Base-by-base conservation (phyloP, 2,113 vertebrate genomes). In the Mus musculus region DNA sequence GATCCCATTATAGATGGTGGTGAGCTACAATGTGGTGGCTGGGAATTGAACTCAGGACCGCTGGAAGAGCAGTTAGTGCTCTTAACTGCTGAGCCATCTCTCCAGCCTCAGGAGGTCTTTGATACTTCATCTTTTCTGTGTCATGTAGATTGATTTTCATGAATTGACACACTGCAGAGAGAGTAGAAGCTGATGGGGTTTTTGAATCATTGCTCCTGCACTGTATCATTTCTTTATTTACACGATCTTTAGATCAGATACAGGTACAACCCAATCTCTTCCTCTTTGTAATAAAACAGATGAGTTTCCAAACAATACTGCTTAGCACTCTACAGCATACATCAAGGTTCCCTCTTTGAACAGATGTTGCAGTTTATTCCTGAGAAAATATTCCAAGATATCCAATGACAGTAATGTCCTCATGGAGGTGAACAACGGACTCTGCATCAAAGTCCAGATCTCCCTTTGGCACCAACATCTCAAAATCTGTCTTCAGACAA, bases 281-380 rank as follows among this genome's bases (percentile, higher is more conserved):
- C 39, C 42, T 93, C 42, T 46, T 93, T 89, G 4, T 85, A 85
- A 73, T 71, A 82, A 96, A 89, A 36, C 22, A 65, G 69, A 73
- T 61, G 56, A 82, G 8, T 42, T 78, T 93, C 61, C 26, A 89
- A n/a, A 73, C 39, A 39, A 28, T 76, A 39, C 0, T 77, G 2
- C 7, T 52, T 49, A 82, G 36, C 1, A 80, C 52, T 92, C 72
- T 85, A 71, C 75, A 69, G 36, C 42, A 88, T 20, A 10, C 75
- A 46, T 80, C 69, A 72, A 93, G 22, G 7, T 52, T 95, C 49
- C 71, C n/a, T n/a, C 42, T 92, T 92, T 96, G 89, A 88, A 84
- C 82, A 96, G 54, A 73, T 71, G 61, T 49, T 87, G 33, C 67
- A 71, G 49, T 39, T 93, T 49, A 95, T 77, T 30, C 17, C 33